These are phyloP conservation scores for Pedicia rivosa DNA, from an alignment of 2,888 invertebrate species.

Conservation along the genomic window DNA sequence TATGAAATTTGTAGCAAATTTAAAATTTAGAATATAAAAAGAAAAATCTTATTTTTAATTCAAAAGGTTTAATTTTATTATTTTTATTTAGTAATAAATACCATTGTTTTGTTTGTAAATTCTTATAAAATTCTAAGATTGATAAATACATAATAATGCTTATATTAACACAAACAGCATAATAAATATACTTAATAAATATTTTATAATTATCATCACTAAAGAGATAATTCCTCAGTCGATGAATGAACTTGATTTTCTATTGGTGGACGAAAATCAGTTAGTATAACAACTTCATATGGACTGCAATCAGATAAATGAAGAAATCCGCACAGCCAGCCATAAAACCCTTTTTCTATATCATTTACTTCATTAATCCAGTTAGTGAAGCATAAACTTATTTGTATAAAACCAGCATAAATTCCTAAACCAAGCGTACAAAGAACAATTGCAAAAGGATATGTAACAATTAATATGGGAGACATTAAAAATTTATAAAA, in stretches of 20 bases:
- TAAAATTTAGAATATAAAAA: too few species aligned
- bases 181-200: too few species aligned
- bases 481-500: slow-evolving; percentile 45
- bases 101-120: too few species aligned
- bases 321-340: slow-evolving; percentile 52
- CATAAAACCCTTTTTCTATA: slow-evolving; percentile 64
- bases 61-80: too few species aligned
- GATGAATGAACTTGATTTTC: slow-evolving; percentile 21
- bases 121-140: too few species aligned
- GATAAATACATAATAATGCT: too few species aligned
- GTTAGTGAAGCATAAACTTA: slow-evolving; percentile 48
- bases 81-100: too few species aligned
- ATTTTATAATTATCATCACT: too few species aligned
- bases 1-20: too few species aligned
- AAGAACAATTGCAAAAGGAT: slow-evolving; percentile 50
- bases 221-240: slow-evolving; percentile 30
- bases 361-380: slow-evolving; percentile 58
- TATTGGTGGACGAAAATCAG: slow-evolving; percentile 33
- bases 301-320: slow-evolving; percentile 57
- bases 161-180: too few species aligned
- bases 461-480: slow-evolving; percentile 48
- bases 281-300: slow-evolving; percentile 51
- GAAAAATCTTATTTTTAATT: too few species aligned
- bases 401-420: slow-evolving; percentile 48
- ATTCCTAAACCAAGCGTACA: slow-evolving; percentile 48